Evolutionary conservation across 2,888 invertebrate species (phyloP).

Genomic region (Dione vanillae): DNA sequence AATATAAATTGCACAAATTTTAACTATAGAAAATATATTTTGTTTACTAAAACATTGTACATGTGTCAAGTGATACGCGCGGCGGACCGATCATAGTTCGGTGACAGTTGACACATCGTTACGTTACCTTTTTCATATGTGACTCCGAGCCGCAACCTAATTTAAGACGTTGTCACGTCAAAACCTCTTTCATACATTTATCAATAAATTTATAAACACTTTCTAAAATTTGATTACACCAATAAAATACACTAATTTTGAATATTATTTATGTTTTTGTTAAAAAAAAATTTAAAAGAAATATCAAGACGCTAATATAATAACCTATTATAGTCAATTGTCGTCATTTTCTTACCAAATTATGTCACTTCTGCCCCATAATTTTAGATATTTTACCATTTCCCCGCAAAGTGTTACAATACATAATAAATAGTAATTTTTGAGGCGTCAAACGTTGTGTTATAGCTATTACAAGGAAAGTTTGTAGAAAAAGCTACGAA

Average conservation of each 20-base stretch:
- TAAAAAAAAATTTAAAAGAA: slow-evolving; percentile 8
- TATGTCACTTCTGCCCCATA: slow-evolving; percentile 31
- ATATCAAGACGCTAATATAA: not conserved
- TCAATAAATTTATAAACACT: not conserved
- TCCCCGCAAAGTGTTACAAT: slow-evolving; percentile 19
- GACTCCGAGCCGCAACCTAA: no score
- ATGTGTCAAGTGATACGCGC: no score
- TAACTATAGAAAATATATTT: no score
- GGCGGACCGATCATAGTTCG: no score
- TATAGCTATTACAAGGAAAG: slow-evolving; percentile 7
- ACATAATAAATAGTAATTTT: slow-evolving; percentile 21
- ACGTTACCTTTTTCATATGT: no score
- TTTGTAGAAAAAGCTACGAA: not conserved
- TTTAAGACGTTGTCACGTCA: no score
- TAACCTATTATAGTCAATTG: slow-evolving; percentile 21
- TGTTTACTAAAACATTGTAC: no score
- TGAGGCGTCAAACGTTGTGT: slow-evolving; percentile 29
- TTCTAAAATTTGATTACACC: not conserved
- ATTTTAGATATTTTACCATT: slow-evolving; percentile 18
- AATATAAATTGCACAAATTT: no score
- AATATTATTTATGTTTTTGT: not conserved
- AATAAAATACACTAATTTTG: not conserved
- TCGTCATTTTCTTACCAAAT: slow-evolving; percentile 24
- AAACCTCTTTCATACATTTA: not conserved
- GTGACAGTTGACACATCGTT: no score